Evolutionary conservation across 2,888 invertebrate genomes (phyloP), one percentile per base, ranked within the genome.

Genomic region (Sinodicranocentrus sp.): DNA sequence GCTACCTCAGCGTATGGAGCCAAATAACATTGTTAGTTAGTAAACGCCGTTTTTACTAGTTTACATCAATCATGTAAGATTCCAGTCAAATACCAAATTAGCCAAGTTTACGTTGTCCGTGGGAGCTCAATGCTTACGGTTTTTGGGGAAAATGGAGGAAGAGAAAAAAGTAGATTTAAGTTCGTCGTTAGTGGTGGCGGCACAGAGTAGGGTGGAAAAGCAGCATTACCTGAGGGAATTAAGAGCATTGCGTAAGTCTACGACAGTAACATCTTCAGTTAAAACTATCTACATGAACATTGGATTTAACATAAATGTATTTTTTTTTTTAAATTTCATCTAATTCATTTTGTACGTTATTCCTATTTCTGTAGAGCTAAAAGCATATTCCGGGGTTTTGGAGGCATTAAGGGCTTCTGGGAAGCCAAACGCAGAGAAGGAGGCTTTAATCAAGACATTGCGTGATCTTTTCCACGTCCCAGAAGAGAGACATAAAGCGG

Each of bases 401-500:
- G 77, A 84, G 28, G 87, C 86, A 2, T 65, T 87, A 26, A 52
- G 88, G 39, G 88, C 88, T n/a, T 79, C 79, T 8, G 88, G 88
- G 25, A 84, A 85, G 21, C 82, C 87, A 15, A 85, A 84, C 59
- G 44, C 84, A n/a, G 84, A 85, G 43, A 86, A 85, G 63, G 84
- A 82, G 13, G 77, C 52, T 26, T 19, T 84, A 10, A 67, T 87
- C 0, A 84, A 80, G 44, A 65, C 54, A 23, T 52, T 85, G 2
- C 28, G 84, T 13, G 83, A 88, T n/a, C 83, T 57, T 48, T 86
- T 88, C 43, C 71, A 79, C 6, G 84, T 88, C 13, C 72, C 87
- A 1, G 88, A 88, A 0, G 84, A 84, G 6, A 71, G 88, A 19
- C 87, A 88, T 80, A 86, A 85, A 72, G 78, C 86, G 23, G 88